These are phyloP conservation scores for Pristis pectinata DNA, from an alignment of 2,797 vertebrate species.

Conservation along the genomic window DNA sequence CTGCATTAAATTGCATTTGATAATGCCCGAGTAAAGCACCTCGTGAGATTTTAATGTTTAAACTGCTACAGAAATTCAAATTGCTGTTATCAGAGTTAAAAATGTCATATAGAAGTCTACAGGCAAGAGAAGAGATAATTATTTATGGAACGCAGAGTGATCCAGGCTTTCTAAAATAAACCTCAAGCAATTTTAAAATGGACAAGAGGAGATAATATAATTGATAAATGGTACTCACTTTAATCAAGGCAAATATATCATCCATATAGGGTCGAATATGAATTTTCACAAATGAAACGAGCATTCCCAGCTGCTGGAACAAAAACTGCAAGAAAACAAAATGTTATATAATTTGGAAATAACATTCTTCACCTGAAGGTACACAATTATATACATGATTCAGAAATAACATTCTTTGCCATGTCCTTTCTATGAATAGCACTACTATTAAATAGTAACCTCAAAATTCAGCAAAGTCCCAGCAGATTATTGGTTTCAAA, in stretches of 20 bases:
- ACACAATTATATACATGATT: not conserved
- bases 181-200: not conserved
- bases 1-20: too few relatives aligned
- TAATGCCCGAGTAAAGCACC: too few relatives aligned
- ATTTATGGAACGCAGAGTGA: not conserved
- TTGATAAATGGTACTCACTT: conserved; percentile 66
- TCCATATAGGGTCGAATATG: conserved; percentile 99
- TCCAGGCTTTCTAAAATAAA: not conserved
- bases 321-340: conserved; percentile 69
- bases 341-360: conserved; percentile 17
- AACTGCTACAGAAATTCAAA: too few relatives aligned
- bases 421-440: too few relatives aligned
- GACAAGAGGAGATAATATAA: not conserved
- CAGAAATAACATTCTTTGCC: not conserved
- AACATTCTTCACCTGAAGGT: not conserved
- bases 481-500: not conserved
- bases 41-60: too few relatives aligned
- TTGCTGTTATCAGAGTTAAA: not conserved
- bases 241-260: conserved; percentile 94
- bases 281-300: conserved; percentile 96
- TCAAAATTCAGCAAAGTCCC: not conserved
- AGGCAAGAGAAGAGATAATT: not conserved
- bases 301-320: conserved; percentile 96
- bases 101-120: not conserved
- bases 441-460: not conserved